Evolutionary conservation across 2,888 invertebrate species (phyloP).

Genomic region (Bugulina stolonifera): DNA sequence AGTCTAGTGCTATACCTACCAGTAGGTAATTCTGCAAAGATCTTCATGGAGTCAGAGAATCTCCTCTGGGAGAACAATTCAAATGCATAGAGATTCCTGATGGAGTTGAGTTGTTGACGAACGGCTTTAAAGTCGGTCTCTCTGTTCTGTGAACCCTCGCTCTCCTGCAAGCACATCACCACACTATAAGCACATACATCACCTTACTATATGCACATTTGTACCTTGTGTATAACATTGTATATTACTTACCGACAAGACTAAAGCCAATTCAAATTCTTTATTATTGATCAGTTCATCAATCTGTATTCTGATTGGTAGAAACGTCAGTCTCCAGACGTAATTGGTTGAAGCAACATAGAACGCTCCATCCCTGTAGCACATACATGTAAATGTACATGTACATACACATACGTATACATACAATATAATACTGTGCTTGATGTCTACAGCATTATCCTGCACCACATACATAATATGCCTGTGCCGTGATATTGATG

Average conservation of each 20-base stretch:
- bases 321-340: constrained; percentile 66
- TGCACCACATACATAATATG: too few relatives aligned
- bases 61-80: constrained; percentile 82
- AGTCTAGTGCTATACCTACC: too few relatives aligned
- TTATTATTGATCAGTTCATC: constrained; percentile 77
- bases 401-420: background rate
- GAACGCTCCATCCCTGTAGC: constrained; percentile 45
- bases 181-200: background rate
- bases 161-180: constrained; percentile 59
- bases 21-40: constrained; percentile 80
- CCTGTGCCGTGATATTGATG: too few relatives aligned
- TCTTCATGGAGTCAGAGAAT: constrained; percentile 82
- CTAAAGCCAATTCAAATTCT: constrained; percentile 87
- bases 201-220: background rate
- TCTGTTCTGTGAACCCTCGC: constrained; percentile 51
- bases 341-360: constrained; percentile 81
- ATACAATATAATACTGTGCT: too few relatives aligned
- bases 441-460: too few relatives aligned
- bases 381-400: background rate
- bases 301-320: constrained; percentile 76
- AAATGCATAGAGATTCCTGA: constrained; percentile 82
- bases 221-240: background rate
- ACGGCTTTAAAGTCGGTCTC: constrained; percentile 61
- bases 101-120: constrained; percentile 70
- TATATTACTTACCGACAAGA: constrained; percentile 56